These are phyloP conservation scores for Sebastiscus albofasciatus DNA, from an alignment of 2,797 vertebrate species.

Conservation along the genomic window DNA sequence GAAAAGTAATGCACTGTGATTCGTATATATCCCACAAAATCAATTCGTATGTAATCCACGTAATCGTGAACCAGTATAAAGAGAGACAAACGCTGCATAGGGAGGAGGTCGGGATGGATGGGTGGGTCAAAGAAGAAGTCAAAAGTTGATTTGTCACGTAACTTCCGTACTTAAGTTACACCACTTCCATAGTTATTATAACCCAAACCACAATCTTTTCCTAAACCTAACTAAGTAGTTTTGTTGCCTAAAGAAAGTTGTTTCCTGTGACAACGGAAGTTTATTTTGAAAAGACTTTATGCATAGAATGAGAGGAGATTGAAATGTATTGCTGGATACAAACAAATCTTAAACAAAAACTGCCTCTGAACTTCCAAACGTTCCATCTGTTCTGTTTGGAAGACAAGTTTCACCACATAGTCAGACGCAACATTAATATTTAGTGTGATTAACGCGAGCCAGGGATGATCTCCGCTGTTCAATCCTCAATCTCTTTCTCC, in stretches of 20 bases:
- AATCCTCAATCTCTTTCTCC: conserved; percentile 33
- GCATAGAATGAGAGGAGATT: not conserved
- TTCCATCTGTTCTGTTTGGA: not conserved
- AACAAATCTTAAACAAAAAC: not conserved
- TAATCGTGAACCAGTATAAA: not conserved
- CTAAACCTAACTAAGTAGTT: too few relatives aligned
- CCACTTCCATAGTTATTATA: too few relatives aligned
- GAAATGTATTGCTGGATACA: not conserved
- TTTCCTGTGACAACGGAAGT: not conserved
- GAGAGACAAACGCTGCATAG: too few relatives aligned
- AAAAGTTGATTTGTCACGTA: too few relatives aligned
- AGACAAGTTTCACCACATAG: conserved; percentile 25
- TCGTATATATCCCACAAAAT: not conserved
- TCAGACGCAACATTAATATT: conserved; percentile 18
- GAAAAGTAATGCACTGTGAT: not conserved
- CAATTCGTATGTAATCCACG: not conserved
- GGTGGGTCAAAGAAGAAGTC: not conserved
- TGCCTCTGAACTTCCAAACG: not conserved
- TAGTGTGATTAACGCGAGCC: conserved; percentile 39
- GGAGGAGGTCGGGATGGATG: too few relatives aligned
- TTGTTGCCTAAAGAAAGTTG: too few relatives aligned
- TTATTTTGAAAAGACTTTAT: not conserved
- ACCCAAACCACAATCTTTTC: too few relatives aligned
- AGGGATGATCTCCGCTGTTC: conserved; percentile 40
- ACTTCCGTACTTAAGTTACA: too few relatives aligned